Base-by-base conservation (phyloP, 2,113 vertebrate genomes). In the Eudyptes chrysolophus region DNA sequence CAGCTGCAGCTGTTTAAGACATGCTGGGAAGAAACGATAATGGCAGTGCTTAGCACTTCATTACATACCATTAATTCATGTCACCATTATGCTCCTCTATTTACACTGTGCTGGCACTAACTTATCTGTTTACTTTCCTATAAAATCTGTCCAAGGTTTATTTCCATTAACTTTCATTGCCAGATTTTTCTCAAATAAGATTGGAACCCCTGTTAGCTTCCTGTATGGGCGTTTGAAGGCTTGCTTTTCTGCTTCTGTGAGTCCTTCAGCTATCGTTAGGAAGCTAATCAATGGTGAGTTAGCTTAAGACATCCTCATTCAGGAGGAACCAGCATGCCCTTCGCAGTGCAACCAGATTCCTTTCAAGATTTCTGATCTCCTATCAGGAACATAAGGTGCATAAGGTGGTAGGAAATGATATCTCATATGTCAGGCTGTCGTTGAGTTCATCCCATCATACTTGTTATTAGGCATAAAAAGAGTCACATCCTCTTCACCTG, bases 11-110 rank as follows among this genome's bases (percentile, higher is more conserved):
- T 96, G 57, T 85, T 95, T 83, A 82, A 93, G 27, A 87, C 69
- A 42, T 66, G 65, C 77, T 94, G 91, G 46, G 83, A 91, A 90
- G 70, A 95, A 77, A 22, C 0, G 1, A 89, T 94, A 95, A 93
- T 85, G 58, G 15, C 29, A 86, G 34, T 68, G 64, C 51, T 97
- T 95, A 87, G 46, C 83, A 65, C 68, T 75, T 85, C 54, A 77
- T 95, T 90, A 88, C 32, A 38, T 86, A 38, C 46, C 85, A 74
- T 93, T 94, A 96, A 92, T 94, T 94, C 64, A 64, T 84, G 86
- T 95, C 89, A 71, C 51, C 60, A 78, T 92, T 94, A 89, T 90
- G 38, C 51, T 93, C 34, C 24, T 90, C n/a, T 92, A 48, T 96
- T 95, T 95, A 86, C 46, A 55, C 48, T 94, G 29, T 42, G 38